Base-by-base conservation (phyloP, 2,113 vertebrate species). In the Triplophysa tibetana region DNA sequence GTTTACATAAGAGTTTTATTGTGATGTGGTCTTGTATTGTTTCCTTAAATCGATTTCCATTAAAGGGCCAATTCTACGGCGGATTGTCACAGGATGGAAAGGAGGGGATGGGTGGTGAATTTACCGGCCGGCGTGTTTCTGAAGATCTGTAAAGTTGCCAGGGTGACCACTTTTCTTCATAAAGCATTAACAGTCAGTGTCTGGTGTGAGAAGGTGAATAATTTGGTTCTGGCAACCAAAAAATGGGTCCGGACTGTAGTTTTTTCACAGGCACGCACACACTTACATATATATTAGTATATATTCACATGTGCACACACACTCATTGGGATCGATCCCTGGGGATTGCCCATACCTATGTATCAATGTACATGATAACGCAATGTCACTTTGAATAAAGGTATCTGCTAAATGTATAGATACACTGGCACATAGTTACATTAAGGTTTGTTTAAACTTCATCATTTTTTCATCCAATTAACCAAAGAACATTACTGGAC, bases 61-160 rank as follows among this genome's bases (percentile, higher is more conserved):
- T 85, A 81, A 62, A 60, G 48, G 26, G 26, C 65, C 54, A 82
- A 74, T 87, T 85, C 80, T 86, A 61, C 45, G 52, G 45, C 16
- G 14, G 12, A 83, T 85, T 83, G 83, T 85, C 4, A 23, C 75
- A 83, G 38, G 66, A 70, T 1, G 16, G n/a, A 26, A 48, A 62
- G 26, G 12, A 50, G 19, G 24, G 26, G 26, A 62, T 19, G 54
- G 24, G 41, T 38, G 2, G 52, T 41, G 21, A 29, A 17, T 70
- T 79, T 70, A 62, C 66, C 3, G 54, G 19, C 63, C 79, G 64
- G 54, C 58, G 81, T 86, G 82, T 89, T 90, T 89, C 82, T 86
- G 80, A 87, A 90, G 88, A 88, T 81, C 78, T 64, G 60, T 85
- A 86, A 79, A 87, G 81, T 81, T 90, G 88, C 86, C 9, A 88